A percentile compares a stretch with the other conserved stretches of the same genome.
Conservation (phyloP, 1,140 invertebrate genomes). For the Cyclargus thomasi region DNA sequence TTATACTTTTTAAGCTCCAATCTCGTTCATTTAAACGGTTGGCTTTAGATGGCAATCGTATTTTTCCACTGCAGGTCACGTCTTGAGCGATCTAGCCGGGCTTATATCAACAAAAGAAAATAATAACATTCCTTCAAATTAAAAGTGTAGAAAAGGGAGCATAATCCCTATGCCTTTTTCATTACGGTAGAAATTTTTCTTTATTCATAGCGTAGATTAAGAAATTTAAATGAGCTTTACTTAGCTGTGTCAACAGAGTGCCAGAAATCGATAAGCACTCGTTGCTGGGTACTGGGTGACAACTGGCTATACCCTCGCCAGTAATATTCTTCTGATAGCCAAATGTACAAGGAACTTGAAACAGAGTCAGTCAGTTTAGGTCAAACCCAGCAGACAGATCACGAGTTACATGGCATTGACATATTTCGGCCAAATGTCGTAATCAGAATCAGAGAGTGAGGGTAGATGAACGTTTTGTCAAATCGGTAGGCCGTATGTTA, state of each 20-base stretch:
- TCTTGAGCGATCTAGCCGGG: constrained; percentile 75
- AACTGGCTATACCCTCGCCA: no score
- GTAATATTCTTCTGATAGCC: no score
- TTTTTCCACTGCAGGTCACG: constrained; percentile 79
- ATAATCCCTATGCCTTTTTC: constrained; percentile 67
- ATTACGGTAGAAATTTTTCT: constrained; percentile 69
- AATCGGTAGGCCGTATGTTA: no score
- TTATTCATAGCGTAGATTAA: constrained; percentile 74
- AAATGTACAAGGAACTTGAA: no score
- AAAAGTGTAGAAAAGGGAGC: constrained; percentile 77
- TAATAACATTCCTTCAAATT: constrained; percentile 80
- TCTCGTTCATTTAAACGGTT: constrained; percentile 80
- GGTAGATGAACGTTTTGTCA: no score
- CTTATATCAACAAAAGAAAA: constrained; percentile 80
- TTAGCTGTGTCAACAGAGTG: constrained; percentile 70
- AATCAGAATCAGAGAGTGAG: no score
- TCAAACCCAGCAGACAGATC: no score
- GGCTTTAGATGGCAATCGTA: constrained; percentile 79
- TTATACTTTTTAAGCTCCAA: constrained; percentile 81
- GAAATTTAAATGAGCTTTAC: constrained; percentile 73
- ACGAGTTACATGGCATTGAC: no score
- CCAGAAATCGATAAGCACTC: neutral
- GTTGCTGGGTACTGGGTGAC: neutral
- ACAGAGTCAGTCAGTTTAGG: no score
- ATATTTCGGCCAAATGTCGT: no score